Evolutionary conservation across 2,113 vertebrate genomes (phyloP).

Genomic region (Sander vitreus): DNA sequence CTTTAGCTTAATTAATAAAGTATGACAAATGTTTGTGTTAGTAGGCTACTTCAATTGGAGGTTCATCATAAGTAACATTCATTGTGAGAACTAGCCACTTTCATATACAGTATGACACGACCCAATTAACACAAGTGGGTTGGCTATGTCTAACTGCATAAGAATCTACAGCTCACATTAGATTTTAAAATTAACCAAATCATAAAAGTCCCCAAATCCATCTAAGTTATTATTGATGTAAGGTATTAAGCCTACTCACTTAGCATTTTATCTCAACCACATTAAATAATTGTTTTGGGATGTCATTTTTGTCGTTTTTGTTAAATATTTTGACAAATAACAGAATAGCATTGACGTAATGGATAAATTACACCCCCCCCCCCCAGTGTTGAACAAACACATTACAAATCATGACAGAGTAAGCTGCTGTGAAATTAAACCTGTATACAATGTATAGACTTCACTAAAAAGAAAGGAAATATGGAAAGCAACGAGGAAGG

Average conservation of each 20-base stretch:
- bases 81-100: background rate
- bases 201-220: background rate
- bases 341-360: background rate
- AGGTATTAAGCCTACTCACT: background rate
- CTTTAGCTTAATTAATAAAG: background rate
- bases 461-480: background rate
- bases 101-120: background rate
- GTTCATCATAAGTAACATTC: background rate
- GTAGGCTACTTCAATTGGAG: background rate
- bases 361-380: background rate
- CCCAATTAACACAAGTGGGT: background rate
- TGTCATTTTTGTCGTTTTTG: background rate
- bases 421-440: background rate
- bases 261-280: background rate
- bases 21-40: background rate
- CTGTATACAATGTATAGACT: background rate
- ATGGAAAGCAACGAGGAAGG: background rate
- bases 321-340: too few species aligned
- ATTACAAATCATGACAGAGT: background rate
- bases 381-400: background rate
- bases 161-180: background rate
- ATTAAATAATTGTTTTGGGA: background rate
- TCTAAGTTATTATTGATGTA: background rate
- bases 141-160: background rate
- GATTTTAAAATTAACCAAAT: background rate